Conservation (phyloP, 1,140 invertebrate species). For the Eumaeus atala region DNA sequence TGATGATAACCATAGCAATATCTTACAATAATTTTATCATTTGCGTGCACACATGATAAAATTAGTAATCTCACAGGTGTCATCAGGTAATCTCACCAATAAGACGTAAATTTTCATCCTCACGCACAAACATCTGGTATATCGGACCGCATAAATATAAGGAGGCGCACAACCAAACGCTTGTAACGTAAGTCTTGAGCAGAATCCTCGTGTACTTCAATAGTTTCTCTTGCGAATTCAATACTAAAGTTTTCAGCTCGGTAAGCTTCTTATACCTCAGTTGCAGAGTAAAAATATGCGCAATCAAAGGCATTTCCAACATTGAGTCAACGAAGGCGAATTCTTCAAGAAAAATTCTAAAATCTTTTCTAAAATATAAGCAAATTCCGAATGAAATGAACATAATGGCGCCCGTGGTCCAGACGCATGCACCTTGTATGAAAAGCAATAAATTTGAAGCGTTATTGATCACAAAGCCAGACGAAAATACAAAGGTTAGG, state of each 20-base stretch:
- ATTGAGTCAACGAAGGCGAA: conserved; percentile 47
- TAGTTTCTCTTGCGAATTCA: conserved; percentile 44
- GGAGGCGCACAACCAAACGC: conserved; percentile 39
- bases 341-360: conserved; percentile 43
- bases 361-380: conserved; percentile 43
- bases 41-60: too few relatives aligned
- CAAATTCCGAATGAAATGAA: conserved; percentile 50
- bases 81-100: conserved; percentile 37
- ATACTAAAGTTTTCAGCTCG: conserved; percentile 44
- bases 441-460: conserved; percentile 37
- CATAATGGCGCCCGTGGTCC: conserved; percentile 57
- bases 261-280: conserved; percentile 26
- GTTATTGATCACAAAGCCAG: conserved; percentile 41
- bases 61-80: not conserved
- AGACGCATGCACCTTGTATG: conserved; percentile 54
- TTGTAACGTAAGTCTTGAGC: conserved; percentile 41
- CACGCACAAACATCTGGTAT: conserved; percentile 41
- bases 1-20: too few relatives aligned
- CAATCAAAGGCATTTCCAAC: conserved; percentile 50
- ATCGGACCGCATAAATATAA: conserved; percentile 54
- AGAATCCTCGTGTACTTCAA: conserved; percentile 40
- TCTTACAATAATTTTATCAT: too few relatives aligned
- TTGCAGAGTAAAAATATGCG: conserved; percentile 27
- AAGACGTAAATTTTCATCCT: conserved; percentile 43
- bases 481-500: conserved; percentile 47